Evolutionary conservation across 2,113 vertebrate genomes (phyloP).

Genomic region (Rhinoderma darwinii): DNA sequence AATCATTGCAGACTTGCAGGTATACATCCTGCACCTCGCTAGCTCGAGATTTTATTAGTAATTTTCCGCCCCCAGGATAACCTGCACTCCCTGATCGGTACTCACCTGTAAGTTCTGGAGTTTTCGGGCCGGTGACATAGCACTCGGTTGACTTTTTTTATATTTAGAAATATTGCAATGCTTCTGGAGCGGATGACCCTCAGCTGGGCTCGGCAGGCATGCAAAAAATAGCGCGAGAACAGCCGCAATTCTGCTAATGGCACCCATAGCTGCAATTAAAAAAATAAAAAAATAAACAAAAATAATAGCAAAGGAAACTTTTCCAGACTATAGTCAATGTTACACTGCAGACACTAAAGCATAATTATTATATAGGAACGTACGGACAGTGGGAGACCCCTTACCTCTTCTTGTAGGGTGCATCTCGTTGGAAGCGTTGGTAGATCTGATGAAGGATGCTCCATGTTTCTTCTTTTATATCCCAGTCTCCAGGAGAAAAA

Average conservation of each 20-base stretch:
- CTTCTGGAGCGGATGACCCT: background rate
- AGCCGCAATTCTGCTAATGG: background rate
- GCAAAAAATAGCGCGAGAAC: background rate
- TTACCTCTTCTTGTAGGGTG: background rate
- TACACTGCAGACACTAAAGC: background rate
- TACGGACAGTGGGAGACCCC: background rate
- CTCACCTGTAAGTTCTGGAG: conserved; percentile 52
- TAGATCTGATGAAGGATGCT: background rate
- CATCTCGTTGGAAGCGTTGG: background rate
- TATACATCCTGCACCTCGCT: no score
- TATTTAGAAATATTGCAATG: background rate
- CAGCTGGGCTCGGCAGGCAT: background rate
- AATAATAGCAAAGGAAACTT: no score
- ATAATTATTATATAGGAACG: background rate
- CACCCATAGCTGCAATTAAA: background rate
- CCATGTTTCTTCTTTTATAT: background rate
- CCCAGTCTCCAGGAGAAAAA: background rate
- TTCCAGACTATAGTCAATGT: no score
- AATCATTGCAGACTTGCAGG: background rate
- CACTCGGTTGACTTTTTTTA: background rate
- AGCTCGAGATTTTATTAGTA: no score
- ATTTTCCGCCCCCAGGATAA: background rate
- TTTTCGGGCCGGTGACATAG: background rate
- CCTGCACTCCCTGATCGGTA: background rate
- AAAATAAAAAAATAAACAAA: background rate